A percentile compares a stretch with the other conserved stretches of the same genome.
These are phyloP conservation scores for Phylloscopus trochilus DNA, from an alignment of 2,113 vertebrate species.

Conservation along the genomic window DNA sequence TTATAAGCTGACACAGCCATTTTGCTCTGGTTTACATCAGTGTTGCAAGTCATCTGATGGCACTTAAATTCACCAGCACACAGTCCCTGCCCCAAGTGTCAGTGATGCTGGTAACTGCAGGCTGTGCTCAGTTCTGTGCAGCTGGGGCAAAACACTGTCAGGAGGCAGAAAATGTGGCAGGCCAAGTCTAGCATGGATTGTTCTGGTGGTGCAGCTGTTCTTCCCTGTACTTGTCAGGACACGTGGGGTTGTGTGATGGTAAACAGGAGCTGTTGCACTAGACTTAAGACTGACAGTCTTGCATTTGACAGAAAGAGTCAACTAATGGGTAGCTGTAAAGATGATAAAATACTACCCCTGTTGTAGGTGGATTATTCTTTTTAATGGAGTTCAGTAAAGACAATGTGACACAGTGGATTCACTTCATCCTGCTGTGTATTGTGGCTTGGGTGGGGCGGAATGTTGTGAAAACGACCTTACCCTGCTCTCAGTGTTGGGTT, in stretches of 20 bases:
- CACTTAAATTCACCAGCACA: background rate
- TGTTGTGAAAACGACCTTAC: background rate
- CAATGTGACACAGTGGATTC: background rate
- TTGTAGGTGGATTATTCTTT: background rate
- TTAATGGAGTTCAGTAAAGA: background rate
- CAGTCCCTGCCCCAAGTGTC: background rate
- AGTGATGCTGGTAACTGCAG: background rate
- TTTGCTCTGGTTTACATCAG: background rate
- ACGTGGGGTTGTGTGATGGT: background rate
- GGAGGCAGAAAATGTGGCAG: background rate
- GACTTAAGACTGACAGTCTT: background rate
- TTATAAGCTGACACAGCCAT: background rate
- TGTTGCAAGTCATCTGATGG: background rate
- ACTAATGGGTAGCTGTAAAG: background rate
- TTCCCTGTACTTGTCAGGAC: conserved; percentile 11
- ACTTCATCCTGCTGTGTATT: background rate
- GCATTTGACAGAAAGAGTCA: background rate
- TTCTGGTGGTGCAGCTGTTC: background rate
- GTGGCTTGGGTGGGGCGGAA: background rate
- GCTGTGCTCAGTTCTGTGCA: background rate
- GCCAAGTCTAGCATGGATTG: background rate
- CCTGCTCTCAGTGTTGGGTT: background rate
- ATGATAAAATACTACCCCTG: background rate
- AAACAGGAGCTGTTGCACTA: background rate
- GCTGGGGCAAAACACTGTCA: background rate